phyloP scores from a whole-genome alignment of 1,140 invertebrate species.

The Habropoda laboriosa region DNA sequence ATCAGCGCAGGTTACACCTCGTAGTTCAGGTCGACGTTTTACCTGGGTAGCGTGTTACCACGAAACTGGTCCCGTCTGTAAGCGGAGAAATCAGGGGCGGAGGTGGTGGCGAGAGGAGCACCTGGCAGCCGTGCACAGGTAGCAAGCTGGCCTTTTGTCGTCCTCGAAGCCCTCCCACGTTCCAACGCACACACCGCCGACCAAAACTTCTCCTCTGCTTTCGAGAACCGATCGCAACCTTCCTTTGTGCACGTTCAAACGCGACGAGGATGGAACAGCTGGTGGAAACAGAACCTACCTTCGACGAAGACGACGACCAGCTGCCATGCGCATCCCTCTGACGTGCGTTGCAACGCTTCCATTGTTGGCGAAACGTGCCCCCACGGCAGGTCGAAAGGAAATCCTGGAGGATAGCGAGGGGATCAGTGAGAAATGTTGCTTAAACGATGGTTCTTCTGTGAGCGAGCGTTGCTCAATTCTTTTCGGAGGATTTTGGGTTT shows the following conservation, averaged over 20 bases:
- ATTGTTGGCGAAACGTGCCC: neutral
- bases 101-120: slow-evolving; percentile 12
- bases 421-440: too few relatives aligned
- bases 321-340: slow-evolving; percentile 12
- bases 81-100: slow-evolving; percentile 16
- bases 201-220: slow-evolving; percentile 39
- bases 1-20: slow-evolving; percentile 25
- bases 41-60: neutral
- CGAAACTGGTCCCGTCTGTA: slow-evolving; percentile 37
- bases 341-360: neutral
- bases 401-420: neutral
- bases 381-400: neutral
- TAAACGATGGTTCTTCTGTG: too few relatives aligned
- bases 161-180: slow-evolving; percentile 53
- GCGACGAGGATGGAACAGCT: slow-evolving; percentile 33
- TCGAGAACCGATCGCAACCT: slow-evolving; percentile 39
- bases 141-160: slow-evolving; percentile 45
- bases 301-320: slow-evolving; percentile 22
- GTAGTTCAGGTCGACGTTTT: slow-evolving; percentile 2
- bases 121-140: slow-evolving; percentile 54
- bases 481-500: too few relatives aligned
- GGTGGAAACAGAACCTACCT: slow-evolving; percentile 47
- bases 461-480: too few relatives aligned
- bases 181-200: slow-evolving; percentile 21
- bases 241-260: slow-evolving; percentile 21